Conservation (phyloP, 2,888 invertebrate genomes). For the Leptodirus hochenwartii region DNA sequence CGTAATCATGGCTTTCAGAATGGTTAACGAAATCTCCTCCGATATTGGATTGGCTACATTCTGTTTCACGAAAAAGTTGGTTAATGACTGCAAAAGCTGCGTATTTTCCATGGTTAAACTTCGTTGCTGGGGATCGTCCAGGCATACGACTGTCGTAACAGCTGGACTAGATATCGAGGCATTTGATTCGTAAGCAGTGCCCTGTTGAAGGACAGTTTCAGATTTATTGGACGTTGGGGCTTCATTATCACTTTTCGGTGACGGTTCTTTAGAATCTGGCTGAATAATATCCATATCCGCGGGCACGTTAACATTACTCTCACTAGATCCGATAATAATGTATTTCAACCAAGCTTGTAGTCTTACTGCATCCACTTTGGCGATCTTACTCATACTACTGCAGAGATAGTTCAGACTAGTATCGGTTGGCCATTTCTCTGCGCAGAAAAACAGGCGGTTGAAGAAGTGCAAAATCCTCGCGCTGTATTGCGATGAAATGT, state of each 20-base stretch:
- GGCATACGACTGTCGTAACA: slow-evolving; percentile 16
- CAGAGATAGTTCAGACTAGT: slow-evolving; percentile 46
- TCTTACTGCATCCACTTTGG: slow-evolving; percentile 40
- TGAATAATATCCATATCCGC: slow-evolving; percentile 2
- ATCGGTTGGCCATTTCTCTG: slow-evolving; percentile 42
- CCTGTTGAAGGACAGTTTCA: slow-evolving; percentile 14
- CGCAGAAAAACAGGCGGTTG: slow-evolving; percentile 48
- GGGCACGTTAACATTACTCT: slow-evolving; percentile 4
- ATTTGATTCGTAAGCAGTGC: no score
- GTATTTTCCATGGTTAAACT: slow-evolving; percentile 44
- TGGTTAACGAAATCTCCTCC: slow-evolving; percentile 34
- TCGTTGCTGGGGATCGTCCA: slow-evolving; percentile 26
- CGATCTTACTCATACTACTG: slow-evolving; percentile 44
- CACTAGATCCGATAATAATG: slow-evolving; percentile 41
- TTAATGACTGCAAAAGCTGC: slow-evolving; percentile 46
- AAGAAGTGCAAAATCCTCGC: slow-evolving; percentile 66
- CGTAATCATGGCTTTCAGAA: slow-evolving; percentile 56
- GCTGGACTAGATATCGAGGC: slow-evolving; percentile 14
- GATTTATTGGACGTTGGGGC: background rate
- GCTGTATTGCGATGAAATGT: slow-evolving; percentile 50
- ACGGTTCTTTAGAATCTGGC: background rate
- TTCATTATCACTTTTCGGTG: background rate
- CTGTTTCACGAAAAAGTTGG: slow-evolving; percentile 56
- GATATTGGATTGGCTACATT: slow-evolving; percentile 1
- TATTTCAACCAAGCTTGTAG: slow-evolving; percentile 47